phyloP scores from a whole-genome alignment of 1,140 invertebrate genomes.

The Elymnias hypermnestra region DNA sequence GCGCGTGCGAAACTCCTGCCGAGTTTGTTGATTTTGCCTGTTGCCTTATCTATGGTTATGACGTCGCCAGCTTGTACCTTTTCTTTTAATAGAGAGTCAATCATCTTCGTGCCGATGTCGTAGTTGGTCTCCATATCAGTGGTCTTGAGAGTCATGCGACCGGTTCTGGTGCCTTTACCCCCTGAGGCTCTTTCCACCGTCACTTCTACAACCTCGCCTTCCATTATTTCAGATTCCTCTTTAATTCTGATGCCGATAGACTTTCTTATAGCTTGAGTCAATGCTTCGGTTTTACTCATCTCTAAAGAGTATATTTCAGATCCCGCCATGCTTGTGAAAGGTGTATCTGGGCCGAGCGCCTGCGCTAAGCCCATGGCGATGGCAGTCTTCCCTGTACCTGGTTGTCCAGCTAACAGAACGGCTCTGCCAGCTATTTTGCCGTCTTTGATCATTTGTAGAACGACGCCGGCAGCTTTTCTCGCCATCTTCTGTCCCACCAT shows the following conservation, averaged over 20 bases:
- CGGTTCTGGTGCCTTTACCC: constrained; percentile 90
- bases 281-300: constrained; percentile 99
- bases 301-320: constrained; percentile 99
- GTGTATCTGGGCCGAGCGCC: constrained; percentile 95
- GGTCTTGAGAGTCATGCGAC: constrained; percentile 97
- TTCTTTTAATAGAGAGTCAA: constrained; percentile 97
- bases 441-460: constrained; percentile 98
- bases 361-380: constrained; percentile 98
- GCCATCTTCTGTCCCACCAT: constrained; percentile 98
- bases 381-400: constrained; percentile 98
- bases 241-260: constrained; percentile 98
- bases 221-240: constrained; percentile 98
- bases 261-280: constrained; percentile 97
- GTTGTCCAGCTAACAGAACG: constrained; percentile 95
- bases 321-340: constrained; percentile 98
- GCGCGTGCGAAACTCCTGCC: constrained; percentile 97
- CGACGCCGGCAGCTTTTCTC: constrained; percentile 93
- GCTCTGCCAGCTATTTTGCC: constrained; percentile 96
- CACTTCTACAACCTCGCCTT: constrained; percentile 98
- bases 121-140: constrained; percentile 99
- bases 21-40: constrained; percentile 96
- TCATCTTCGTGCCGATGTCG: constrained; percentile 99
- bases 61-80: constrained; percentile 98
- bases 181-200: constrained; percentile 96
- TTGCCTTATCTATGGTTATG: constrained; percentile 98